Evolutionary conservation across 2,797 vertebrate genomes (phyloP).

Genomic region (Atherinosoma microstoma): DNA sequence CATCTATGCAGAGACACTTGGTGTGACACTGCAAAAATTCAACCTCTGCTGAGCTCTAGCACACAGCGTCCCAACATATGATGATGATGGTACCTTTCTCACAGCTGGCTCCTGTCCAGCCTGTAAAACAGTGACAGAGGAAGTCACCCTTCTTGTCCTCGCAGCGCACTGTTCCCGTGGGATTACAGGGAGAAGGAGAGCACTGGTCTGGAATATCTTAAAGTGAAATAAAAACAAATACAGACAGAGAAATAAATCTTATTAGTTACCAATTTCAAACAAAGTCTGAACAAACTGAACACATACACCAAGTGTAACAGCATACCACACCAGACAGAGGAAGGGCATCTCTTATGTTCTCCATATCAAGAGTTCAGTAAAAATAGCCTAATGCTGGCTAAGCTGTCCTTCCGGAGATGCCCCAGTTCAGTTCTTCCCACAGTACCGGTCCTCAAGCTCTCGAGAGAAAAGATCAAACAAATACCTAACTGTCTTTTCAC

Average conservation of each 20-base stretch:
- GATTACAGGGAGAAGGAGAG: conserved; percentile 89
- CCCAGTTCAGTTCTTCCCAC: conserved; percentile 46
- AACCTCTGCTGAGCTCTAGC: conserved; percentile 39
- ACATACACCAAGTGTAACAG: conserved; percentile 26
- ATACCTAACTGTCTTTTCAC: conserved; percentile 21
- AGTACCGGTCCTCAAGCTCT: conserved; percentile 29
- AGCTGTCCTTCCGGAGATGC: conserved; percentile 52
- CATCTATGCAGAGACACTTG: conserved; percentile 10
- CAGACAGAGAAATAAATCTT: conserved; percentile 17
- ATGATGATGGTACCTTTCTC: conserved; percentile 84
- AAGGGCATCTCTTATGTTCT: conserved; percentile 61
- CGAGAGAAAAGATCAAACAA: conserved; percentile 23
- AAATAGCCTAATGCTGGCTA: conserved; percentile 70
- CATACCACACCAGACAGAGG: conserved; percentile 44
- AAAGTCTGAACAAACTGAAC: conserved; percentile 16
- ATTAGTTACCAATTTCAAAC: conserved; percentile 23
- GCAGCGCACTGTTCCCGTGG: conserved; percentile 86
- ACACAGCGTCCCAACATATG: conserved; percentile 9
- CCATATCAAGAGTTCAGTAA: conserved; percentile 64
- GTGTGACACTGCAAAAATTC: conserved; percentile 44
- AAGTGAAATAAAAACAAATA: conserved; percentile 22
- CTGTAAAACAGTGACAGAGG: conserved; percentile 90
- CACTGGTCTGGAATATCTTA: conserved; percentile 97
- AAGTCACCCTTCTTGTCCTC: conserved; percentile 93
- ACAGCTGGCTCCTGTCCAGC: conserved; percentile 91